Conservation (phyloP, 2,113 vertebrate species). For the Peromyscus californicus region DNA sequence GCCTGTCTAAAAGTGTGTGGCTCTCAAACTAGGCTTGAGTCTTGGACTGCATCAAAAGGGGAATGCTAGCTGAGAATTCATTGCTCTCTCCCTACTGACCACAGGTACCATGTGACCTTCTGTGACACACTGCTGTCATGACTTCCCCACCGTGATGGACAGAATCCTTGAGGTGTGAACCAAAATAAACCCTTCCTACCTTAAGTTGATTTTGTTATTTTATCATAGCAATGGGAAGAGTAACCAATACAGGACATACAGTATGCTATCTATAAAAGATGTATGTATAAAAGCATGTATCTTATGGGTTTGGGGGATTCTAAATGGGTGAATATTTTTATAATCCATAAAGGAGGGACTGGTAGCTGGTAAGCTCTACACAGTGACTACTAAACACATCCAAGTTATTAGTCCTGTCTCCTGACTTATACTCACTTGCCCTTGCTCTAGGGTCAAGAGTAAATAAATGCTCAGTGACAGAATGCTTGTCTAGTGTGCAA, state of each 20-base stretch:
- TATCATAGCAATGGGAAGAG: neutral
- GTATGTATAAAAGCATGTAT: too few relatives aligned
- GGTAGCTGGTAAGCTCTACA: neutral
- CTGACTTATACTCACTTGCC: neutral
- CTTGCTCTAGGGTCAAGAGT: neutral
- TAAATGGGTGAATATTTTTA: neutral
- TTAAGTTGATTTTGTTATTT: neutral
- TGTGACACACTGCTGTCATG: neutral
- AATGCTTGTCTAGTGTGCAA: neutral
- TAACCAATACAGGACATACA: neutral
- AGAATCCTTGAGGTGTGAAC: neutral
- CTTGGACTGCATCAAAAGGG: neutral
- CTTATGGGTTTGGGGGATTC: neutral
- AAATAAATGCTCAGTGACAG: neutral
- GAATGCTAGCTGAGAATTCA: neutral
- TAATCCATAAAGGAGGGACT: neutral
- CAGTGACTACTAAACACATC: neutral
- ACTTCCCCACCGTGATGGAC: neutral
- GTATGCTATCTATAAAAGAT: too few relatives aligned
- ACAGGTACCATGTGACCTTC: neutral
- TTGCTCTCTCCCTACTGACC: neutral
- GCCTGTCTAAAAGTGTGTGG: neutral
- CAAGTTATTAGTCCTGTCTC: neutral
- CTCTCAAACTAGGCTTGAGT: neutral
- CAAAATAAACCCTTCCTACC: neutral